Conservation (phyloP, 2,797 vertebrate species). For the Anas bahamensis region DNA sequence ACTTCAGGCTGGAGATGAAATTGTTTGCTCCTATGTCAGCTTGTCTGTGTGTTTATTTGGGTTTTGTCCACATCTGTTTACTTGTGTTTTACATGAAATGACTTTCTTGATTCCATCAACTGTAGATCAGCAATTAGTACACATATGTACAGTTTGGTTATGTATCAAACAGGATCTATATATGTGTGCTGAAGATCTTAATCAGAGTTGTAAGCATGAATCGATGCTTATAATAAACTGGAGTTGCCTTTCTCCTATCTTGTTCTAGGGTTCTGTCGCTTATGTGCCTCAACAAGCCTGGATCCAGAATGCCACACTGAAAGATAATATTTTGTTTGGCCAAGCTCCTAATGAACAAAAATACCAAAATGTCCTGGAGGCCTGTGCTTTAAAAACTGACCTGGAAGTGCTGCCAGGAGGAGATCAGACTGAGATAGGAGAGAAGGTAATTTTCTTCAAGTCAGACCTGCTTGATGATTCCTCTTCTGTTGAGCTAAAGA, state of each 20-base stretch:
- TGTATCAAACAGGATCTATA: not conserved
- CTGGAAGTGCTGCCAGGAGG: constrained; percentile 93
- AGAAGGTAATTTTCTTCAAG: constrained; percentile 86
- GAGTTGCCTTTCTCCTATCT: not conserved
- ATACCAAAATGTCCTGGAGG: constrained; percentile 87
- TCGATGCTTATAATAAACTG: not conserved
- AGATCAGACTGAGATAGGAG: constrained; percentile 95
- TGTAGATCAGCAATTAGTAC: not conserved
- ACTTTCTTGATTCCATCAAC: not conserved
- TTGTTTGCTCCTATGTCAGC: not conserved
- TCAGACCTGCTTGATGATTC: not conserved
- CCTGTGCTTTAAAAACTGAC: constrained; percentile 91
- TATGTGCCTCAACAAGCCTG: constrained; percentile 98
- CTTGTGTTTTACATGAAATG: not conserved
- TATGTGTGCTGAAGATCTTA: not conserved
- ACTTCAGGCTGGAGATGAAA: not conserved
- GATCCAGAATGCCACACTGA: constrained; percentile 95
- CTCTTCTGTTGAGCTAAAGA: not conserved
- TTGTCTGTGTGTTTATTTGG: not conserved
- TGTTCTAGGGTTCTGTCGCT: constrained; percentile 90
- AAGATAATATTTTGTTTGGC: constrained; percentile 96
- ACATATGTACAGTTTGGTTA: not conserved
- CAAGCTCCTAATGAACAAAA: constrained; percentile 82
- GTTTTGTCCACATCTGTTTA: not conserved
- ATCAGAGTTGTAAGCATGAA: not conserved